Base-by-base conservation (phyloP, 1,140 invertebrate genomes). In the Euwallacea similis region DNA sequence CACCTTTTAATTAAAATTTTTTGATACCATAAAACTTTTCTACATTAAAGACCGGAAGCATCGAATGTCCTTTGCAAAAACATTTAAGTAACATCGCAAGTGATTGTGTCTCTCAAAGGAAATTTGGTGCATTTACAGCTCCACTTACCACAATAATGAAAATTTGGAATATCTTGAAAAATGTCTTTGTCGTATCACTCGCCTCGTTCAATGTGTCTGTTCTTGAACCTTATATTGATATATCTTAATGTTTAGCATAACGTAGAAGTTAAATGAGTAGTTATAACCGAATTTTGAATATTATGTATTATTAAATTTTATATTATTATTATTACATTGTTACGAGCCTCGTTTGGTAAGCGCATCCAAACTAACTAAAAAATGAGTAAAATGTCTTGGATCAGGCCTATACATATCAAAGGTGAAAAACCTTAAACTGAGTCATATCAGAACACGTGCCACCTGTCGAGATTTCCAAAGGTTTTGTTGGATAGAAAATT, bases 101-200 rank as follows among this genome's bases (percentile, higher is more conserved):
- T 77, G 77, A 79, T 79, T 79, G 77, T 79, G 77, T 77, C 77
- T 79, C 77, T 72, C 74, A 66, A 66, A 42, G 41, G 53, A 59
- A 65, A 44, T 60, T 59, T 21, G 53, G 43, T 63, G n/a, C 66
- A 64, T 50, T 7, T 50, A 2, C 21, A 33, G 4, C 21, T 33
- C 21, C 21, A 33, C 1, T 33, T 33, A 33, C n/a, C n/a, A n/a
- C n/a, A n/a, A n/a, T n/a, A n/a, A n/a, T n/a, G n/a, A n/a, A n/a
- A 33, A 33, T 33, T 33, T 33, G 1, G 21, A 33, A 33, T 33
- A 33, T 33, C 21, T 33, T 33, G 21, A 33, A 33, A 50, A 50
- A 50, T 13, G 46, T 50, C 46, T 46, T 46, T 50, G 21, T 33
- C 4, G 21, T 4, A 33, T 33, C 21, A 33, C 21, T 33, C 21